These are phyloP conservation scores for Borostomias antarcticus DNA, from an alignment of 2,797 vertebrate genomes.

Conservation along the genomic window DNA sequence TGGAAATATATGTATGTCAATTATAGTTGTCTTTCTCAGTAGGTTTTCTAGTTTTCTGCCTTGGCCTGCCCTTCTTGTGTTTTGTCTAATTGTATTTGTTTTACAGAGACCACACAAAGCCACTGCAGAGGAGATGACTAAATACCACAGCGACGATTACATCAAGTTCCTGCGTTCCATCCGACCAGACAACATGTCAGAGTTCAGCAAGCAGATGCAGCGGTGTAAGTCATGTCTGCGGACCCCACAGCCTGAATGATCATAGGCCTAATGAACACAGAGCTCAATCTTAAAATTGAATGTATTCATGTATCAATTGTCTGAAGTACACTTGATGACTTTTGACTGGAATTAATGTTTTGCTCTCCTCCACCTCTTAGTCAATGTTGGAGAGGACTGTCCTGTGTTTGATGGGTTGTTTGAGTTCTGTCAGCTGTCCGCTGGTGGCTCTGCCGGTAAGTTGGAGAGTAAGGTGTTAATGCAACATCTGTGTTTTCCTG, in stretches of 20 bases:
- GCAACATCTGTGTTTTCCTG: neutral
- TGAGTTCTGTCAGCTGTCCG: constrained; percentile 92
- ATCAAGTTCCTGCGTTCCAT: constrained; percentile 93
- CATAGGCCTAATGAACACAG: neutral
- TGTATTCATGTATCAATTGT: neutral
- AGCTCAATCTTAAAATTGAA: neutral
- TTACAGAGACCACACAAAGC: constrained; percentile 91
- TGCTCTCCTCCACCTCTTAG: constrained; percentile 67
- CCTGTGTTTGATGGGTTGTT: constrained; percentile 94
- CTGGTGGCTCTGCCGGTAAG: constrained; percentile 91
- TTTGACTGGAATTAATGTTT: neutral
- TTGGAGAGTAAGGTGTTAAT: too few relatives aligned
- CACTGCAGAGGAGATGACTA: constrained; percentile 93
- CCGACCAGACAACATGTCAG: constrained; percentile 93
- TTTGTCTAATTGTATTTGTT: constrained; percentile 30
- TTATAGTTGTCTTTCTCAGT: neutral
- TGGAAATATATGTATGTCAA: constrained; percentile 93
- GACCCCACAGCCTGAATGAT: neutral
- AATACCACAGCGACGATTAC: constrained; percentile 95
- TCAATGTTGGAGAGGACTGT: constrained; percentile 94
- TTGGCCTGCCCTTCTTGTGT: neutral
- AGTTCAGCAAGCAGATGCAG: constrained; percentile 97
- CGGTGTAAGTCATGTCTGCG: constrained; percentile 81
- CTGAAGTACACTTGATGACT: neutral
- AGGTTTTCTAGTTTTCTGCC: neutral